Percentiles rank a stretch among this genome's conserved stretches.
Evolutionary conservation across 1,140 invertebrate genomes (phyloP).

Genomic region (Drosophila cardini): DNA sequence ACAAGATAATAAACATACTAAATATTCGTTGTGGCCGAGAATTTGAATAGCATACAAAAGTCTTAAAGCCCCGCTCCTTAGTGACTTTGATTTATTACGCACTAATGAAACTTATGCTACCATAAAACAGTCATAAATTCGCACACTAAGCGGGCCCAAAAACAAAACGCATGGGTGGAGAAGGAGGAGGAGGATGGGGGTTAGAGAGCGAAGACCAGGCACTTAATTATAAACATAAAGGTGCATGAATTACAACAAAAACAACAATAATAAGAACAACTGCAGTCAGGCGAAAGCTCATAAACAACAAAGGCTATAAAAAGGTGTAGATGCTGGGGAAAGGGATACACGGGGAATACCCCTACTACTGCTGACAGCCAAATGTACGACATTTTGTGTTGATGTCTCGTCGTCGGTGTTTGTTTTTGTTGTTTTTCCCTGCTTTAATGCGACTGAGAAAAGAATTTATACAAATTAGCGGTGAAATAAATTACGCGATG

Average conservation of each 20-base stretch:
- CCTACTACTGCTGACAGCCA: conserved; percentile 47
- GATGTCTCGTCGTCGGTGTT: conserved; percentile 43
- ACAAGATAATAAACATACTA: conserved; percentile 24
- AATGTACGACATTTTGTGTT: conserved; percentile 56
- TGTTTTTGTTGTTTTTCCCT: too few species aligned
- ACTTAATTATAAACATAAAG: conserved; percentile 77
- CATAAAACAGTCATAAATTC: conserved; percentile 66
- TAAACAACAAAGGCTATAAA: conserved; percentile 40
- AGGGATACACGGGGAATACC: neutral
- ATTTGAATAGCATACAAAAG: conserved; percentile 11
- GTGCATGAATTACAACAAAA: conserved; percentile 37
- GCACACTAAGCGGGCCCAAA: conserved; percentile 37
- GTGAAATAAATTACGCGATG: conserved; percentile 68
- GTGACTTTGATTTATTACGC: conserved; percentile 63
- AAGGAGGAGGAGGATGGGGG: neutral
- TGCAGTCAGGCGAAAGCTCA: conserved; percentile 18
- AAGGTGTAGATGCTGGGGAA: neutral
- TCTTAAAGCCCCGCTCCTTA: conserved; percentile 6
- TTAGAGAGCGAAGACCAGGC: conserved; percentile 42
- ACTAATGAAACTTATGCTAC: conserved; percentile 53
- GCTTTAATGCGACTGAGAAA: conserved; percentile 58
- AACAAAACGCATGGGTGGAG: neutral
- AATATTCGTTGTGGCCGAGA: conserved; percentile 16
- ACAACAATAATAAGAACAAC: conserved; percentile 14
- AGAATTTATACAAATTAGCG: conserved; percentile 78